These are phyloP conservation scores for Pseudochirops cupreus DNA, from an alignment of 2,797 vertebrate species.

Conservation along the genomic window DNA sequence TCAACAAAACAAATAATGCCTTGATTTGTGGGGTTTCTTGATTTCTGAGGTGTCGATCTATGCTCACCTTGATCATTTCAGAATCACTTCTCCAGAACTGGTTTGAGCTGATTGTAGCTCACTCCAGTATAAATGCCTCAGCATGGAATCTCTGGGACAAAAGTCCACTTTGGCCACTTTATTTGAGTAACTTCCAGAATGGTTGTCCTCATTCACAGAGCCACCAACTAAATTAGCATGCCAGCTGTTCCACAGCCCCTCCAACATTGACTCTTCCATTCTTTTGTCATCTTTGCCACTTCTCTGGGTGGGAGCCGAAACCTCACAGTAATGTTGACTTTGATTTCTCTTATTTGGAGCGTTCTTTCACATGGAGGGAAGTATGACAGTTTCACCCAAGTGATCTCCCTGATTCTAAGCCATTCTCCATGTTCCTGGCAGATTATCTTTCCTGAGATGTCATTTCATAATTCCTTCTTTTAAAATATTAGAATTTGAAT, in stretches of 20 bases:
- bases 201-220: too few relatives aligned
- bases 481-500: too few relatives aligned
- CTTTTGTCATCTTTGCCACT: not conserved
- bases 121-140: not conserved
- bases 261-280: not conserved
- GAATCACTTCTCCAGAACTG: not conserved
- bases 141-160: not conserved
- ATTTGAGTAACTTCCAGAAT: too few relatives aligned
- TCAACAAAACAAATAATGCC: not conserved
- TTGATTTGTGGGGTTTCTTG: not conserved
- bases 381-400: not conserved
- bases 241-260: not conserved
- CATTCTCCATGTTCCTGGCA: not conserved
- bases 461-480: not conserved
- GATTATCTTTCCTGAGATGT: not conserved
- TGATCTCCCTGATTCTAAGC: not conserved
- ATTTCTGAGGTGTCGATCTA: too few relatives aligned
- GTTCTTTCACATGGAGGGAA: not conserved
- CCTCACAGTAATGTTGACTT: not conserved
- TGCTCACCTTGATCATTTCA: not conserved
- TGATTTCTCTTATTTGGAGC: not conserved
- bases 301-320: not conserved
- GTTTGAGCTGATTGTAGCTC: not conserved
- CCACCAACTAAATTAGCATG: not conserved
- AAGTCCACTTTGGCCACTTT: not conserved